Conservation (phyloP, 2,888 invertebrate genomes). For the Megastigmus dorsalis region DNA sequence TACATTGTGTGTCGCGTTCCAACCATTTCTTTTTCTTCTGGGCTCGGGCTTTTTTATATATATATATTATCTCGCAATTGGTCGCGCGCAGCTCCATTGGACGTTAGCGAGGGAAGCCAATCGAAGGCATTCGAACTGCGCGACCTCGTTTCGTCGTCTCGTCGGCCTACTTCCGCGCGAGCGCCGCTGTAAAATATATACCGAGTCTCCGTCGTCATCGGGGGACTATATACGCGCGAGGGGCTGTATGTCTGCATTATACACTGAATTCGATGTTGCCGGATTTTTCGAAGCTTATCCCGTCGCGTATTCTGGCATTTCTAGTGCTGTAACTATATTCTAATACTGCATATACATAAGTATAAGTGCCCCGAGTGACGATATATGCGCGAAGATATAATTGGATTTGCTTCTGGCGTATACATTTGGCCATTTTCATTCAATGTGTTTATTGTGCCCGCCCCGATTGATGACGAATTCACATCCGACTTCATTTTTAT, state of each 20-base stretch:
- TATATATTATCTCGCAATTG: not conserved
- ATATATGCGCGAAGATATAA: no score
- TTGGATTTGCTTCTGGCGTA: no score
- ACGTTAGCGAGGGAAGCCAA: constrained; percentile 21
- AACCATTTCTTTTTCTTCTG: not conserved
- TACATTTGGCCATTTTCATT: no score
- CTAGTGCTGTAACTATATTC: no score
- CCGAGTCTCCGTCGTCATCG: no score
- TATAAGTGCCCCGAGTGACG: no score
- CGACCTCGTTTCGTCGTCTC: constrained; percentile 21
- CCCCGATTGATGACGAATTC: no score
- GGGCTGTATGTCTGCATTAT: not conserved
- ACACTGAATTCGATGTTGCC: constrained; percentile 6
- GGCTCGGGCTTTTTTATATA: not conserved
- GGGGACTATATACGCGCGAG: not conserved
- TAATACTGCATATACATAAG: no score
- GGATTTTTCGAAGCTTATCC: no score
- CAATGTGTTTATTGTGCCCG: no score
- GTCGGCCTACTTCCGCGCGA: constrained; percentile 38
- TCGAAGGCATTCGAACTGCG: constrained; percentile 15
- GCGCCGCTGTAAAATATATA: not conserved
- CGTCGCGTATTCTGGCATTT: no score
- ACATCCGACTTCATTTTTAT: no score
- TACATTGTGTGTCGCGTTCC: not conserved
- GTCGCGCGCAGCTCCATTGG: not conserved